Percentiles rank a stretch among this genome's conserved stretches.
Evolutionary conservation across 2,888 invertebrate species (phyloP).

Genomic region (Andrena bicolor): DNA sequence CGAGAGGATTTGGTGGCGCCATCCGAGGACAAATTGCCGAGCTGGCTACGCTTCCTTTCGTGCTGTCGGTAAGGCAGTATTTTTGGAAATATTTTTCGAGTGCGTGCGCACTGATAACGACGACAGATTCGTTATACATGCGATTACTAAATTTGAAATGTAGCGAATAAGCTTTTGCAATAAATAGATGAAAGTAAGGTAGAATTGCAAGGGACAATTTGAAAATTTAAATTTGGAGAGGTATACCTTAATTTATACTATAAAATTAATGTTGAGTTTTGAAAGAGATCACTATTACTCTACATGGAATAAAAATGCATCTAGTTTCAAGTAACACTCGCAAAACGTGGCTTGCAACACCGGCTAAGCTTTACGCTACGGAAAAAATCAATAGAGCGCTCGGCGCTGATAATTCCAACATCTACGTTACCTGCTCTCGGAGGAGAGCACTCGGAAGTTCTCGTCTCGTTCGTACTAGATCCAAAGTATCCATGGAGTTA

Average conservation of each 20-base stretch:
- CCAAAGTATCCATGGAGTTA: slow-evolving; percentile 7
- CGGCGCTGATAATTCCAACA: slow-evolving; percentile 62
- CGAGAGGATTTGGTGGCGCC: slow-evolving; percentile 78
- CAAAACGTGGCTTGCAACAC: too few species aligned
- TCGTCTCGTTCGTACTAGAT: neutral
- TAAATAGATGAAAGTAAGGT: neutral
- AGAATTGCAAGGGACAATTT: neutral
- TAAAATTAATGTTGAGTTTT: too few species aligned
- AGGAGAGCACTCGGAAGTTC: slow-evolving; percentile 46
- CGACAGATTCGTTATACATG: too few species aligned
- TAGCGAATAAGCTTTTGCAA: neutral
- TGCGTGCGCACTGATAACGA: too few species aligned
- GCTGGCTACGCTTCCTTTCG: slow-evolving; percentile 49
- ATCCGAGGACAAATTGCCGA: slow-evolving; percentile 67
- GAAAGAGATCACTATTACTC: too few species aligned
- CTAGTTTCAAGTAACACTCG: too few species aligned
- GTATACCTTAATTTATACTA: too few species aligned
- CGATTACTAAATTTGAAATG: neutral
- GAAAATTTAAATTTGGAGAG: neutral
- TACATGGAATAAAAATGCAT: too few species aligned
- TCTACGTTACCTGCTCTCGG: slow-evolving; percentile 68
- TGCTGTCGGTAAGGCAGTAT: slow-evolving; percentile 76
- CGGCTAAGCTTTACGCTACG: neutral
- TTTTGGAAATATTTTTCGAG: slow-evolving; percentile 2
- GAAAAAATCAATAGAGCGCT: slow-evolving; percentile 13